Conservation (phyloP, 2,113 vertebrate species). For the Passer domesticus region DNA sequence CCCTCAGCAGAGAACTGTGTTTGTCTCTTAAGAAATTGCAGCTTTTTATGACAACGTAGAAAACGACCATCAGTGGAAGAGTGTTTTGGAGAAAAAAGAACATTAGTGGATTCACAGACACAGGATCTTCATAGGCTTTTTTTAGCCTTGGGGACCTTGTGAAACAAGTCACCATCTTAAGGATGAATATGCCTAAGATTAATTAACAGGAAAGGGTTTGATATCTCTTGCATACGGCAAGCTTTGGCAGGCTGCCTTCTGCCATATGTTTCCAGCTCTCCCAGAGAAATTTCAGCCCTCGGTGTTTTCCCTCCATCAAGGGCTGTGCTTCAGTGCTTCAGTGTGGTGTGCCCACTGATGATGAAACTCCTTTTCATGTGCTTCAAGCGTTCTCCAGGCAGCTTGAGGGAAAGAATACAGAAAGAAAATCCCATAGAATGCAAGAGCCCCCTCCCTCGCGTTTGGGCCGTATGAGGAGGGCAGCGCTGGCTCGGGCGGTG, state of each 20-base stretch:
- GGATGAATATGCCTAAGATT: not conserved
- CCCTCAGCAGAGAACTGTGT: not conserved
- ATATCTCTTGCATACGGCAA: not conserved
- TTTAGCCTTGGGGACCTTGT: not conserved
- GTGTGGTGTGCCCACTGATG: not conserved
- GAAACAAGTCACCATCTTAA: not conserved
- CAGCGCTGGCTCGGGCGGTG: rapidly evolving
- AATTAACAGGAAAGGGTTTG: not conserved
- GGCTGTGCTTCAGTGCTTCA: not conserved
- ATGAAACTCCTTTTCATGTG: not conserved
- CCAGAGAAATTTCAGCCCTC: not conserved
- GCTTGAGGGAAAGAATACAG: not conserved
- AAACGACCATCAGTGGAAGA: not conserved
- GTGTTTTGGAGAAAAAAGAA: not conserved
- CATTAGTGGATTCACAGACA: not conserved
- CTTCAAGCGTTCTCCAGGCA: not conserved
- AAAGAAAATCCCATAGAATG: rapidly evolving
- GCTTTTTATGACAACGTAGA: not conserved
- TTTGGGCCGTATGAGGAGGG: rapidly evolving
- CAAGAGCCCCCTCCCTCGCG: rapidly evolving
- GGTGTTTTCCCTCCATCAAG: not conserved
- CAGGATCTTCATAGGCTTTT: not conserved
- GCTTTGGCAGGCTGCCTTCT: slow-evolving; percentile 18
- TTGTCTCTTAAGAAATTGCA: not conserved
- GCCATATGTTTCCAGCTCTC: slow-evolving; percentile 13